Base-by-base conservation (phyloP, 2,113 vertebrate genomes). In the Poeciliopsis prolifica region DNA sequence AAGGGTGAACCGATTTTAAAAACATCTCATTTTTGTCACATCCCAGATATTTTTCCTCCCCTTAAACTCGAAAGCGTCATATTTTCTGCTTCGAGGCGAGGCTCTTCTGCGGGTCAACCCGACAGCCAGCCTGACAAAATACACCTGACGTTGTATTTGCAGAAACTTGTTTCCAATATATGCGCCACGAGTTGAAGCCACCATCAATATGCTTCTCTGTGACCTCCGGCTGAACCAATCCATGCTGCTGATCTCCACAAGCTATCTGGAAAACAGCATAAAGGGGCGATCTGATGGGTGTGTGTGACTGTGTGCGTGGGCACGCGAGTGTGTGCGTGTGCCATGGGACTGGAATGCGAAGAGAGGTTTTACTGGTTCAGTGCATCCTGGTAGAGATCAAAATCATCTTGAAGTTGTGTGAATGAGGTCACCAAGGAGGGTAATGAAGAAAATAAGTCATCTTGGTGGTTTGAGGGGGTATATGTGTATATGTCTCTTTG, bases 281-380 rank as follows among this genome's bases (percentile, higher is more conserved):
- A 26, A 62, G 1, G 48, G 11, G 66, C 13, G 66, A 64, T 62
- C 31, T 61, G 60, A 48, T 74, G 60, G 65, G 33, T 69, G 69
- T 72, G 44, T 54, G 68, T 35, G 65, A 64, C 40, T 71, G 14
- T 60, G 37, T 66, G 60, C 58, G 11, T 70, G 51, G 65, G 29
- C 35, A 35, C 31, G 35, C 30, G 31, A 29, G 51, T 60, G 70
- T 63, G 68, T 66, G 48, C 30, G 24, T 0, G 29, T 26, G 48
- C 72, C 71, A 40, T 72, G 83, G 83, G 89, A 85, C 65, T 17
- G 48, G 76, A 74, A 75, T 83, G 78, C 83, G 84, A 71, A 79
- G 86, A 86, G 85, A 77, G 81, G 70, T 87, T 91, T 91, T 87
- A 72, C 85, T 88, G 88, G 86, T 87, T 92, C 88, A 89, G 17